phyloP scores from a whole-genome alignment of 1,140 invertebrate genomes.

The Andricus grossulariae region DNA sequence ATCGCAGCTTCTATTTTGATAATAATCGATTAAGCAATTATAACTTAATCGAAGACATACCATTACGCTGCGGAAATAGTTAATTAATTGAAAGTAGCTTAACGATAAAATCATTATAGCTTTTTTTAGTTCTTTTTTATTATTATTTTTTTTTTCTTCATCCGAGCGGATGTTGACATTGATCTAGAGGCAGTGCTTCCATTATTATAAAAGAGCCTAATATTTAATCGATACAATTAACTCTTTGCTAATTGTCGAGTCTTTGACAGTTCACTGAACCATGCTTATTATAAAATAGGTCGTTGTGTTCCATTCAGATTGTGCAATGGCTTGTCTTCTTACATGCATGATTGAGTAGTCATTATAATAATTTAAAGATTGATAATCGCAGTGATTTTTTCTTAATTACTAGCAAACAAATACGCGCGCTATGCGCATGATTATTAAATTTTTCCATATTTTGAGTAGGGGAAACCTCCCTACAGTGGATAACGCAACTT shows the following conservation, averaged over 20 bases:
- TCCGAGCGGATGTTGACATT: background rate
- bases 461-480: too few species aligned
- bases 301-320: background rate
- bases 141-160: background rate
- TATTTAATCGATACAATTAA: background rate
- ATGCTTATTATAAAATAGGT: background rate
- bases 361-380: too few species aligned
- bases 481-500: too few species aligned
- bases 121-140: background rate
- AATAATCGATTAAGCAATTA: background rate
- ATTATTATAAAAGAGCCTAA: background rate
- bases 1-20: background rate
- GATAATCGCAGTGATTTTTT: too few species aligned
- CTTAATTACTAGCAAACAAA: too few species aligned
- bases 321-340: background rate
- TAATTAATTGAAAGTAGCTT: background rate
- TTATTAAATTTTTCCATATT: too few species aligned
- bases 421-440: too few species aligned
- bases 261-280: conserved; percentile 20
- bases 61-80: background rate
- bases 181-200: background rate
- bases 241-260: background rate
- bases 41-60: too few species aligned
- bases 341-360: background rate
- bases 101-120: background rate